A percentile compares a stretch with the other conserved stretches of the same genome.
phyloP scores from a whole-genome alignment of 2,797 vertebrate genomes.

The Rhinoraja longicauda region DNA sequence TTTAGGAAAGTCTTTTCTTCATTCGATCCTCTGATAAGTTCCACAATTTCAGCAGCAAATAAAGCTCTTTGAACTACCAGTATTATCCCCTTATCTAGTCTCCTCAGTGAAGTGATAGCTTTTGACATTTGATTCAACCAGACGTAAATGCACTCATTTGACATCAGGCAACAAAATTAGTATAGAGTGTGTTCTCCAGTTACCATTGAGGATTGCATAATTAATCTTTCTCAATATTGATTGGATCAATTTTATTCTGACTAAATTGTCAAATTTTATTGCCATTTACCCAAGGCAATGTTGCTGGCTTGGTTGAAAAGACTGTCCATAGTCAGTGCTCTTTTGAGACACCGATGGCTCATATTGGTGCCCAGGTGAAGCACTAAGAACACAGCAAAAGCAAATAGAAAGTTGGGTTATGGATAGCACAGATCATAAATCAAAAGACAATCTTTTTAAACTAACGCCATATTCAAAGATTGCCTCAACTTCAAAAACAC shows the following conservation, averaged over 20 bases:
- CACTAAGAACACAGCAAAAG: background rate
- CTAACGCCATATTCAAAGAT: background rate
- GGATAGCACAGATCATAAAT: background rate
- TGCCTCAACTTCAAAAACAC: background rate
- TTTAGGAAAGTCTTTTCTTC: background rate
- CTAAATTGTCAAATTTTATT: background rate
- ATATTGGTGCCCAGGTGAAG: background rate
- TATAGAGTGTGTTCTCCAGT: background rate
- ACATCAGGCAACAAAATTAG: background rate
- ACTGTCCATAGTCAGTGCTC: background rate
- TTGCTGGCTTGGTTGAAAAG: background rate
- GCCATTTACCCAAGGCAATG: background rate
- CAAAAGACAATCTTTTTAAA: background rate
- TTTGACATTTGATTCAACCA: background rate
- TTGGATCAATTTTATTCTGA: background rate
- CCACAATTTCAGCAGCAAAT: background rate
- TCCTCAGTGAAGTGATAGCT: background rate
- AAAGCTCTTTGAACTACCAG: background rate
- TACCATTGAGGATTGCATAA: background rate
- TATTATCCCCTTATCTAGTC: background rate
- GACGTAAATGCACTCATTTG: background rate
- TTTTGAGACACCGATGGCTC: background rate
- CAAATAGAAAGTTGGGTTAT: background rate
- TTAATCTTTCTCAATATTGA: background rate
- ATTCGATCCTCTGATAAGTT: background rate